A percentile compares a stretch with the other conserved stretches of the same genome.
These are phyloP conservation scores for Ptychodera flava DNA, from an alignment of 35 echinoderm and acorn worm species.

Conservation along the genomic window DNA sequence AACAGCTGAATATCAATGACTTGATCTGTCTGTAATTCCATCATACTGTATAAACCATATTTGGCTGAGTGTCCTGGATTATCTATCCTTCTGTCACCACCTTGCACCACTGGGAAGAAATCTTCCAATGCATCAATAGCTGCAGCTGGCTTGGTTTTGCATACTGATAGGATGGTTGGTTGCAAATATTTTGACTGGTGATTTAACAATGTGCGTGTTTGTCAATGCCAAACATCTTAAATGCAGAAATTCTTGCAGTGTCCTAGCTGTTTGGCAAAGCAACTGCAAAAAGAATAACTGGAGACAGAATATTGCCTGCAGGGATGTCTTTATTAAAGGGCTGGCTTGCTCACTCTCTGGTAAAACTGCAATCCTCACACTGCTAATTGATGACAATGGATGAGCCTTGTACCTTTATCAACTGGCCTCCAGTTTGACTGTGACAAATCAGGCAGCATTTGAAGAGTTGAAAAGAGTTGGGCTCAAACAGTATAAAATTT, in stretches of 20 bases:
- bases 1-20: slow-evolving; percentile 40
- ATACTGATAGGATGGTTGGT: background rate
- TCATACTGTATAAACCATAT: slow-evolving; percentile 21
- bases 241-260: background rate
- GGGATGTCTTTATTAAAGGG: slow-evolving; percentile 34
- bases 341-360: slow-evolving; percentile 37
- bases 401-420: slow-evolving; percentile 24
- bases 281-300: background rate
- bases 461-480: slow-evolving; percentile 28
- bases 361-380: slow-evolving; percentile 25
- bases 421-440: background rate
- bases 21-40: slow-evolving; percentile 13
- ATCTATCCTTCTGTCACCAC: slow-evolving; percentile 4
- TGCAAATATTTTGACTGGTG: background rate
- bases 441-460: slow-evolving; percentile 19
- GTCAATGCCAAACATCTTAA: background rate
- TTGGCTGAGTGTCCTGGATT: slow-evolving; percentile 19
- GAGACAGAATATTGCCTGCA: slow-evolving; percentile 55
- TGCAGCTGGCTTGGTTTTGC: background rate
- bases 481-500: slow-evolving; percentile 51
- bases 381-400: slow-evolving; percentile 10
- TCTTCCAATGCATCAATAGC: background rate
- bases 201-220: background rate
- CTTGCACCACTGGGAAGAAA: background rate
- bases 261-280: background rate